These are phyloP conservation scores for Mastigias papua DNA, from an alignment of 30 jellyfish, hydroid and myxozoan genomes.

Conservation along the genomic window DNA sequence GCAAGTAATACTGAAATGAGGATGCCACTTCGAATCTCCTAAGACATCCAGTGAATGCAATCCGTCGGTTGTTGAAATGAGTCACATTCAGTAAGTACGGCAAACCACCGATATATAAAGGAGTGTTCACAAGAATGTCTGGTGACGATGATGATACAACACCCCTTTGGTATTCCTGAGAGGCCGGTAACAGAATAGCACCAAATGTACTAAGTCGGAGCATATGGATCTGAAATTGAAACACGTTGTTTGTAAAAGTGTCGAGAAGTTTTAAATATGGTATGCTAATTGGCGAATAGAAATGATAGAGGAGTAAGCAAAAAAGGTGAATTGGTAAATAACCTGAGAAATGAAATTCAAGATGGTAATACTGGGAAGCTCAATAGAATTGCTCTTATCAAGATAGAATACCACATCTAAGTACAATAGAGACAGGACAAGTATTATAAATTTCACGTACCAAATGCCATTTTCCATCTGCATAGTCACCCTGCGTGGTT, in stretches of 20 bases:
- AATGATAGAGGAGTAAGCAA: background rate
- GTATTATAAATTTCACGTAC: slow-evolving; percentile 41
- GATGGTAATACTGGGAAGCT: no score
- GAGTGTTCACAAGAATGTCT: slow-evolving; percentile 69
- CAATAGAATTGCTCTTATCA: no score
- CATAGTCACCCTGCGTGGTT: slow-evolving; percentile 77
- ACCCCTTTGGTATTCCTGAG: slow-evolving; percentile 90
- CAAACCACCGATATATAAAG: slow-evolving; percentile 93
- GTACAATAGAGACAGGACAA: no score
- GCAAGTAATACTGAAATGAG: slow-evolving; percentile 78
- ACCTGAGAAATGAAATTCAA: no score
- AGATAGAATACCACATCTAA: no score
- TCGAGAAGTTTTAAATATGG: background rate
- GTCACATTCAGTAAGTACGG: slow-evolving; percentile 80
- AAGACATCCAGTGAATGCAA: slow-evolving; percentile 91
- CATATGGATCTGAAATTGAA: slow-evolving; percentile 76
- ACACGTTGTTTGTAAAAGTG: background rate
- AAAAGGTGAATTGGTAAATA: background rate
- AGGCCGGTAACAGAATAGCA: slow-evolving; percentile 89
- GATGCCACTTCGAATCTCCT: slow-evolving; percentile 96
- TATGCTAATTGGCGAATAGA: background rate
- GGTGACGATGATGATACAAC: slow-evolving; percentile 38
- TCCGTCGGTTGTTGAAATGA: slow-evolving; percentile 53
- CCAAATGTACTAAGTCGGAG: slow-evolving; percentile 89
- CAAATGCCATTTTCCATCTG: slow-evolving; percentile 89